phyloP scores from a whole-genome alignment of 2,113 vertebrate species.

The Lamprotornis superbus region DNA sequence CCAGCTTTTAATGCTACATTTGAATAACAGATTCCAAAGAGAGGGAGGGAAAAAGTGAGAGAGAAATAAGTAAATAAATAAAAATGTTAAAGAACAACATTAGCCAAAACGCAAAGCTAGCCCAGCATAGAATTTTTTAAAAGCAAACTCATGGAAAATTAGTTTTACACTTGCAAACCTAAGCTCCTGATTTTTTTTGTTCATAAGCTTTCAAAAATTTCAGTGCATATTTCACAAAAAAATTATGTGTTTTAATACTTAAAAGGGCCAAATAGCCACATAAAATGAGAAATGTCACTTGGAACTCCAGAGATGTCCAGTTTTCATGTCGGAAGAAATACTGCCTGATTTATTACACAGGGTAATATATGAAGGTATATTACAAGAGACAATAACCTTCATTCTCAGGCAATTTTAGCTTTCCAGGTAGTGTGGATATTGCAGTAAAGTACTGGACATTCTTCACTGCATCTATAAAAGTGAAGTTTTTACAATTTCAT shows the following conservation, averaged over 20 bases:
- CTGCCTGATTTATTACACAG: slow-evolving; percentile 62
- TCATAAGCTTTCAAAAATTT: background rate
- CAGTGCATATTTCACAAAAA: slow-evolving; percentile 24
- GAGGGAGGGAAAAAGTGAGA: background rate
- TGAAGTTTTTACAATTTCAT: slow-evolving; percentile 69
- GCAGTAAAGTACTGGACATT: slow-evolving; percentile 62
- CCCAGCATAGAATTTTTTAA: background rate
- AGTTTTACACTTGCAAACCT: background rate
- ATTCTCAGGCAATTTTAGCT: slow-evolving; percentile 61
- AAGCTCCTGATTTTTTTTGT: background rate
- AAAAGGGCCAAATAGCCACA: slow-evolving; percentile 25
- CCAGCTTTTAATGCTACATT: background rate
- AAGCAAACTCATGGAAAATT: background rate
- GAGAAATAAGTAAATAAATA: background rate
- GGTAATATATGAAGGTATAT: slow-evolving; percentile 54
- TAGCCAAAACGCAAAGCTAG: background rate
- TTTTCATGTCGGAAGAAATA: slow-evolving; percentile 62
- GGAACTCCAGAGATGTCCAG: slow-evolving; percentile 61
- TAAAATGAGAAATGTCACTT: slow-evolving; percentile 70
- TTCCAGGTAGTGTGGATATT: slow-evolving; percentile 66
- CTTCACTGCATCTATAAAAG: slow-evolving; percentile 61
- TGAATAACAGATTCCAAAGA: background rate
- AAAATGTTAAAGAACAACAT: background rate
- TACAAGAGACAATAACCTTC: slow-evolving; percentile 67
- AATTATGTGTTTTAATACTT: slow-evolving; percentile 51